phyloP scores from a whole-genome alignment of 2,888 invertebrate genomes.

The Schizotus pectinicornis region DNA sequence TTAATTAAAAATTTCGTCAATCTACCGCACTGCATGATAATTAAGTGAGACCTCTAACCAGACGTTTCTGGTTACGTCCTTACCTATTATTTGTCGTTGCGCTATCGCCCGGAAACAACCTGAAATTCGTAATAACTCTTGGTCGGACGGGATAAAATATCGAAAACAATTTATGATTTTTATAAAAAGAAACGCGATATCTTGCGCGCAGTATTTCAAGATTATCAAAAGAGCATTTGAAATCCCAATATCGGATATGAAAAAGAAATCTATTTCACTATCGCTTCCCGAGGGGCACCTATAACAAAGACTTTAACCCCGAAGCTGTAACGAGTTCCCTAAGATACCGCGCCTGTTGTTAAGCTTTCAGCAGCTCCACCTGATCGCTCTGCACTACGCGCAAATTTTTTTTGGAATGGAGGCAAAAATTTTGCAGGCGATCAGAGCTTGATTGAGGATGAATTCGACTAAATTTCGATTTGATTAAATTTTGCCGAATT shows the following conservation, averaged over 20 bases:
- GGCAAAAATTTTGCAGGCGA: too few species aligned
- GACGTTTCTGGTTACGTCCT: too few species aligned
- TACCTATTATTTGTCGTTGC: too few species aligned
- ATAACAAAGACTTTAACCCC: constrained; percentile 6
- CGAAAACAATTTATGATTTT: background rate
- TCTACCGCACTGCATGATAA: too few species aligned
- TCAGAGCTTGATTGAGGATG: too few species aligned
- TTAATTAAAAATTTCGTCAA: too few species aligned
- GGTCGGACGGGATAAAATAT: background rate
- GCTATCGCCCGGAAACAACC: too few species aligned
- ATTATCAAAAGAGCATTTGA: constrained; percentile 10
- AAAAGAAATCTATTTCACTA: constrained; percentile 13
- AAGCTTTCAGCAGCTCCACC: background rate
- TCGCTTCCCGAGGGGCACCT: constrained; percentile 3
- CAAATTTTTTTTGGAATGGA: too few species aligned
- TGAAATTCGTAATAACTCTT: too few species aligned
- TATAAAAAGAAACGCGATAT: background rate
- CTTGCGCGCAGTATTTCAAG: constrained; percentile 6
- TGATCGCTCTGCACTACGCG: background rate
- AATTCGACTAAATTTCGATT: too few species aligned
- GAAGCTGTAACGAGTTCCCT: constrained; percentile 5
- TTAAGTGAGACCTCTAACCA: too few species aligned
- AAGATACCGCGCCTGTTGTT: background rate
- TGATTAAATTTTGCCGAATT: background rate
- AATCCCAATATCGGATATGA: constrained; percentile 1